phyloP scores from a whole-genome alignment of 2,113 vertebrate genomes.

The Dipodomys merriami region DNA sequence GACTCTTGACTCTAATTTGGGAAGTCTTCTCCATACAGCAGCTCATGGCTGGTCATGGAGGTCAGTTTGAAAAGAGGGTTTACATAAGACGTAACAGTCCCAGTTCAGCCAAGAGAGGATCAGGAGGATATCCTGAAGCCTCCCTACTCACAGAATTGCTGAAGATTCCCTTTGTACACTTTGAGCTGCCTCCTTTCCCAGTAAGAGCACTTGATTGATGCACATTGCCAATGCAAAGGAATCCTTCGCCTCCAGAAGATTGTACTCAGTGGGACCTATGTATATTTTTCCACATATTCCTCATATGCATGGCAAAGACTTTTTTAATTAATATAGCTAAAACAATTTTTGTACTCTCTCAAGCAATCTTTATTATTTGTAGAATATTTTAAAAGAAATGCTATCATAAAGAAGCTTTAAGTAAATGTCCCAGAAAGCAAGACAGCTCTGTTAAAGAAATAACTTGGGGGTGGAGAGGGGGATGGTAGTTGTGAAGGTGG shows the following conservation, averaged over 20 bases:
- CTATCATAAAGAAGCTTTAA: constrained; percentile 18
- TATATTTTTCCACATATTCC: neutral
- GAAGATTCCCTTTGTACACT: neutral
- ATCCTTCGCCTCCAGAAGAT: neutral
- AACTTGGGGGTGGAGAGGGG: too few species aligned
- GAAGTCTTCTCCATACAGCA: neutral
- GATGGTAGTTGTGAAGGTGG: too few species aligned
- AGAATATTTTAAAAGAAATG: neutral
- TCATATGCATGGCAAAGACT: neutral
- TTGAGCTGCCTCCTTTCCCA: neutral
- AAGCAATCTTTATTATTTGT: neutral
- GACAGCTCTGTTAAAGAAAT: neutral
- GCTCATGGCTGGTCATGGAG: neutral
- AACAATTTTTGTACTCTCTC: neutral
- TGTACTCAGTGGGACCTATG: neutral
- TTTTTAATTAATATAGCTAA: neutral
- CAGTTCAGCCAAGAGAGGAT: neutral
- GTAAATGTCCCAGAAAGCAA: constrained; percentile 49
- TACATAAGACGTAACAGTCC: neutral
- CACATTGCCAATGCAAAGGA: neutral
- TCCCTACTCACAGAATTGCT: neutral
- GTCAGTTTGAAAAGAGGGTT: neutral
- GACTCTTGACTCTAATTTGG: neutral
- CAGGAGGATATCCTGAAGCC: neutral
- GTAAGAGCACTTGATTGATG: neutral